phyloP scores from a whole-genome alignment of 2,113 vertebrate species.

The Podarcis raffonei region DNA sequence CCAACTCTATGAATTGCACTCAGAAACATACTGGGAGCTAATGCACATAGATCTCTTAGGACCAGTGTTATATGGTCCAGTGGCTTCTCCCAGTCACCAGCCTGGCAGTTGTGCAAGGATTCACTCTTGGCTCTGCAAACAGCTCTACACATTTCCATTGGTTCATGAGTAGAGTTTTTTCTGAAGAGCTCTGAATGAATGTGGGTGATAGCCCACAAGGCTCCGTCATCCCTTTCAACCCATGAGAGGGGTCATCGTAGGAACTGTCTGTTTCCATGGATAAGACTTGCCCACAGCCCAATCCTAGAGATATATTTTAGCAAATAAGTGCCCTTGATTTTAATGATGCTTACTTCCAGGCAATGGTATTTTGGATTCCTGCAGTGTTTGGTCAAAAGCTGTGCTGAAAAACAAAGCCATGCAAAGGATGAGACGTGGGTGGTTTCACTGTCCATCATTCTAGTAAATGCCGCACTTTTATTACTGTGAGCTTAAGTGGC shows the following conservation, averaged over 20 bases:
- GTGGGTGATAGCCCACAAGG: not conserved
- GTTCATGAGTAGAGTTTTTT: too few species aligned
- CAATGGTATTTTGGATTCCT: not conserved
- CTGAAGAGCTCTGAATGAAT: not conserved
- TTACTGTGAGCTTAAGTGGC: constrained; percentile 23
- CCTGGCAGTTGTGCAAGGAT: not conserved
- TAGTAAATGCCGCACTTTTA: constrained; percentile 30
- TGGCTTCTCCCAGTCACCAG: too few species aligned
- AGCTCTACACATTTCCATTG: not conserved
- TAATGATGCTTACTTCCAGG: too few species aligned
- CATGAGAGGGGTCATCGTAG: not conserved
- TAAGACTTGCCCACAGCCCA: constrained; percentile 43
- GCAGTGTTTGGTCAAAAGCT: not conserved
- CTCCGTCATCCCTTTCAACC: not conserved
- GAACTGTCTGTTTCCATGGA: constrained; percentile 51
- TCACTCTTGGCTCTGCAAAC: not conserved
- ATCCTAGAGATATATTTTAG: too few species aligned
- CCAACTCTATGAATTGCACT: too few species aligned
- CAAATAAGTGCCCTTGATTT: too few species aligned
- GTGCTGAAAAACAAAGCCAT: constrained; percentile 3
- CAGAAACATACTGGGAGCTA: too few species aligned
- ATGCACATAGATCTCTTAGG: too few species aligned
- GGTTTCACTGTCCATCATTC: constrained; percentile 25
- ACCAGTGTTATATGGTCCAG: too few species aligned
- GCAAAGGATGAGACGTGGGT: constrained; percentile 8